Evolutionary conservation across 1,140 invertebrate species (phyloP).

Genomic region (Rhopalosiphum padi): DNA sequence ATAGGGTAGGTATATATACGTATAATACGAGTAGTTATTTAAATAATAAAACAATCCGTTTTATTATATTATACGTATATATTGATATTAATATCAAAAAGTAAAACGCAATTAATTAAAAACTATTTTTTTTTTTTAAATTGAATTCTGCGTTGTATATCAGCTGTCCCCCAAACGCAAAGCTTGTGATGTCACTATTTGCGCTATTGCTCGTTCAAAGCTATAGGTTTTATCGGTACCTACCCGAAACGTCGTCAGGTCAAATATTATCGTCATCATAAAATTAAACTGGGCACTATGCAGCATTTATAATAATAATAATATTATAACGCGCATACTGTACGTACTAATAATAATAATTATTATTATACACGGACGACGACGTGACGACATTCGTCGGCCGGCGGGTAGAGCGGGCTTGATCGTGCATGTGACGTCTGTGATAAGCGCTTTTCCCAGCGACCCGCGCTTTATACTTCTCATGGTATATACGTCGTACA

Average conservation of each 20-base stretch:
- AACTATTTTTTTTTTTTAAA: too few species aligned
- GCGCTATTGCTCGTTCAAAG: background rate
- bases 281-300: background rate
- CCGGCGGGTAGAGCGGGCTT: background rate
- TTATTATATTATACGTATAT: too few species aligned
- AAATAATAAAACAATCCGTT: too few species aligned
- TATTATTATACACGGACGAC: background rate
- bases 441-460: conserved; percentile 33
- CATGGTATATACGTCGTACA: background rate
- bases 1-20: too few species aligned
- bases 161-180: too few species aligned
- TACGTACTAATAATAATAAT: background rate
- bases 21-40: too few species aligned
- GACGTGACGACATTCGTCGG: background rate
- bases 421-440: conserved; percentile 38
- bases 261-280: background rate
- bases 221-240: background rate
- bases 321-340: background rate
- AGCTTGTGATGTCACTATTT: background rate
- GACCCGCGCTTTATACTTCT: background rate
- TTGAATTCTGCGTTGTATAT: too few species aligned
- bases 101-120: too few species aligned
- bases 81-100: too few species aligned
- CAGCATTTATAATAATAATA: background rate
- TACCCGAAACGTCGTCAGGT: background rate